Evolutionary conservation across 2,113 vertebrate genomes (phyloP).

Genomic region (Nansenia antarctica): DNA sequence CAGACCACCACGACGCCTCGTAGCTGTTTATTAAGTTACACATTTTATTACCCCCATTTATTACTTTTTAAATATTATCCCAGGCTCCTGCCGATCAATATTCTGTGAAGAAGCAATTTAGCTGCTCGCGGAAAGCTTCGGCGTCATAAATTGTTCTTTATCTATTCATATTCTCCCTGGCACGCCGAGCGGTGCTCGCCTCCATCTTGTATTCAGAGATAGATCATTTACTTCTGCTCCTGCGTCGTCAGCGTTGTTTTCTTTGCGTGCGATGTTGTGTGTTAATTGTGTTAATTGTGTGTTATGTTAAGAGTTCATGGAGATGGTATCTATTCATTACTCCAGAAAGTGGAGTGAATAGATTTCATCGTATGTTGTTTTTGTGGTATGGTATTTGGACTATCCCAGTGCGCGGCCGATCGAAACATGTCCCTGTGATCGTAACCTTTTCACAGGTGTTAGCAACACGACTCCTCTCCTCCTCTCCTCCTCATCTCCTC

Average conservation of each 20-base stretch:
- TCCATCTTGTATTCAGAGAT: background rate
- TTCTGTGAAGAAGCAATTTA: background rate
- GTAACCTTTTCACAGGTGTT: too few relatives aligned
- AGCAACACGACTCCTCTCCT: too few relatives aligned
- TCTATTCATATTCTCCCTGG: background rate
- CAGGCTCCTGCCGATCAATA: background rate
- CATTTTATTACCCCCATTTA: constrained; percentile 2
- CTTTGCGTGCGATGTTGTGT: too few relatives aligned
- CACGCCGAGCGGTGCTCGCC: background rate
- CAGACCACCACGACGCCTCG: background rate
- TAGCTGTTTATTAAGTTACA: background rate
- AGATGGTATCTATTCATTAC: background rate
- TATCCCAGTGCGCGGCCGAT: background rate
- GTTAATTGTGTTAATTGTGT: too few relatives aligned
- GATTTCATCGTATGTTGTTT: background rate
- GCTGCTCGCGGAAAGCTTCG: background rate
- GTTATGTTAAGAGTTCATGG: background rate
- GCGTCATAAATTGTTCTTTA: background rate
- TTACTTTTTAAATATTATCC: background rate
- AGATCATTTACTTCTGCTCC: background rate
- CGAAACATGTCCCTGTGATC: too few relatives aligned
- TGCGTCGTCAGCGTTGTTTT: background rate
- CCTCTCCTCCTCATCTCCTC: too few relatives aligned
- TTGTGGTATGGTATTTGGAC: background rate
- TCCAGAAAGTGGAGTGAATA: background rate